A percentile compares a stretch with the other conserved stretches of the same genome.
phyloP scores from a whole-genome alignment of 2,113 vertebrate genomes.

The Colaptes auratus region DNA sequence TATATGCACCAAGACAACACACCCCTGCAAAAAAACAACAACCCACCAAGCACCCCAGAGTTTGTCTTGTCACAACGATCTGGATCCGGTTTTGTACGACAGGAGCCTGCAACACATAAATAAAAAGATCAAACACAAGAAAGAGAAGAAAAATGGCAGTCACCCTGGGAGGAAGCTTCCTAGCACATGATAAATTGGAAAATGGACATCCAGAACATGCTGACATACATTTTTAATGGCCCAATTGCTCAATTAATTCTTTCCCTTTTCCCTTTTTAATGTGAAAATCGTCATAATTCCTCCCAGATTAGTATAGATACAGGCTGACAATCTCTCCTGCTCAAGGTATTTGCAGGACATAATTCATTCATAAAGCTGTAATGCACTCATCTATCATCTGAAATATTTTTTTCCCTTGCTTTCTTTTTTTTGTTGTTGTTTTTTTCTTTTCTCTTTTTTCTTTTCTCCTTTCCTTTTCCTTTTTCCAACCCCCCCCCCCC shows the following conservation, averaged over 20 bases:
- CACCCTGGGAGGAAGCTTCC: constrained; percentile 61
- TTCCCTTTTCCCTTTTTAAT: constrained; percentile 84
- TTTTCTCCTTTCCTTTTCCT: constrained; percentile 34
- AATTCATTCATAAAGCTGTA: constrained; percentile 97
- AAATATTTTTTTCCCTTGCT: constrained; percentile 56
- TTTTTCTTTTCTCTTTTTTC: constrained; percentile 40
- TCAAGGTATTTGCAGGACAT: constrained; percentile 95
- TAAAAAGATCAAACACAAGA: constrained; percentile 41
- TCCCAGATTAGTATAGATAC: constrained; percentile 94
- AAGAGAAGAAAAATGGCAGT: constrained; percentile 65
- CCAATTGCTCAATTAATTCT: constrained; percentile 92
- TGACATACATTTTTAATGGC: constrained; percentile 84
- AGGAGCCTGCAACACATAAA: constrained; percentile 71
- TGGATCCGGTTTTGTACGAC: constrained; percentile 71
- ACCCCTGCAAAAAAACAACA: neutral
- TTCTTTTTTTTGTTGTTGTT: constrained; percentile 47
- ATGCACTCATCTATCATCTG: constrained; percentile 92
- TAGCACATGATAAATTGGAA: constrained; percentile 81
- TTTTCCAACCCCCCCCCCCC: too few species aligned
- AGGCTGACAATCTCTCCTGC: constrained; percentile 88
- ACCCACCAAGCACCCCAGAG: constrained; percentile 46
- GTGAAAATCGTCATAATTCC: constrained; percentile 91
- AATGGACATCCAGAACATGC: constrained; percentile 81
- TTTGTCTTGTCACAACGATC: constrained; percentile 78
- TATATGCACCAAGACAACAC: constrained; percentile 32